phyloP scores from a whole-genome alignment of 2,888 invertebrate species.

The Rotaria socialis region DNA sequence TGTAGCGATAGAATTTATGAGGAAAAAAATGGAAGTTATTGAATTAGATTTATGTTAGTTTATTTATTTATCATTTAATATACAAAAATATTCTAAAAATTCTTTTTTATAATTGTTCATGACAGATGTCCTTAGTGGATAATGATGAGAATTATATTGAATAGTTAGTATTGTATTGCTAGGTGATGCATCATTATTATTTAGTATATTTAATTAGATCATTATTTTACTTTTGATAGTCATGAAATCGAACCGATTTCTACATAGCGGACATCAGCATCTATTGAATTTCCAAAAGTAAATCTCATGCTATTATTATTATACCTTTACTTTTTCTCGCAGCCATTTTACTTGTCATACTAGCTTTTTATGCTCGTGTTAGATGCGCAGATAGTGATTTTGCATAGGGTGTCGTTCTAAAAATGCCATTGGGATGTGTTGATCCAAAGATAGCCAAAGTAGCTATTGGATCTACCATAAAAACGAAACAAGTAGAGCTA shows the following conservation, averaged over 20 bases:
- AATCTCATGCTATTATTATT: background rate
- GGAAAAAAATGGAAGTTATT: too few species aligned
- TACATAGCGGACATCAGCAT: background rate
- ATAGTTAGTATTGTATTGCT: too few species aligned
- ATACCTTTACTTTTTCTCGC: background rate
- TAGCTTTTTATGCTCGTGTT: background rate
- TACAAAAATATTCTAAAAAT: too few species aligned
- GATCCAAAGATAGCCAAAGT: background rate
- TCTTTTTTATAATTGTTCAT: too few species aligned
- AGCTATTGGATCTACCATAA: background rate
- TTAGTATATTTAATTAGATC: background rate
- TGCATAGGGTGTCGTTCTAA: background rate
- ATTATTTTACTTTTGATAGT: background rate
- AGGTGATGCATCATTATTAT: background rate
- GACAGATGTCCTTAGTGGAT: too few species aligned
- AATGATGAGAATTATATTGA: too few species aligned
- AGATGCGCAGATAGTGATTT: background rate
- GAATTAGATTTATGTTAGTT: too few species aligned
- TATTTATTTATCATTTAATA: too few species aligned
- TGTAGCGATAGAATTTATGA: background rate
- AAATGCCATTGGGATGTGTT: background rate
- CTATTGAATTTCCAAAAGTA: background rate
- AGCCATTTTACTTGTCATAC: background rate
- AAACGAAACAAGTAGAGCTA: background rate
- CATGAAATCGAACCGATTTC: background rate